Percentiles rank a stretch among this genome's conserved stretches.
phyloP scores from a whole-genome alignment of 2,888 invertebrate genomes.

The Polietes domitor region DNA sequence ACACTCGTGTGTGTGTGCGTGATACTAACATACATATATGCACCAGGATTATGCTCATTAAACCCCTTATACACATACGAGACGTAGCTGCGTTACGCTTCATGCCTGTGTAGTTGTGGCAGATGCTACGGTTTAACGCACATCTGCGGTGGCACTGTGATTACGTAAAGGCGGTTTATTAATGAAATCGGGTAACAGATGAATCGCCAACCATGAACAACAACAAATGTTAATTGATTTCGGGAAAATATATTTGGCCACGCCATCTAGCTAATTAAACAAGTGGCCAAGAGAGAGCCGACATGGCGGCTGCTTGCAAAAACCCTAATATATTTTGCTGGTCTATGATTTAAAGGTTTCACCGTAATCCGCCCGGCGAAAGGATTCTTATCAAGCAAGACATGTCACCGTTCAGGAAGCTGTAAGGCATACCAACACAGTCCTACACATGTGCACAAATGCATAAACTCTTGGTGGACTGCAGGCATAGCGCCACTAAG shows the following conservation, averaged over 20 bases:
- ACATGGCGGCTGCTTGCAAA: background rate
- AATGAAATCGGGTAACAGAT: constrained; percentile 31
- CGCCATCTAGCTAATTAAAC: constrained; percentile 2
- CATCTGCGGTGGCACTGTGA: constrained; percentile 52
- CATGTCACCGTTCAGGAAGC: background rate
- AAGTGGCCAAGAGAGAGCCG: background rate
- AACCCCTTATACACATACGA: background rate
- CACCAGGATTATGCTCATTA: constrained; percentile 17
- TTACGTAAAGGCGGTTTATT: constrained; percentile 55
- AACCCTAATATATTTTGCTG: background rate
- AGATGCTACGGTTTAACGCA: constrained; percentile 27
- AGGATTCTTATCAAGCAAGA: background rate
- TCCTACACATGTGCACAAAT: background rate
- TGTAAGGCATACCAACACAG: background rate
- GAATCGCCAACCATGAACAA: background rate
- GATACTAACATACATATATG: background rate
- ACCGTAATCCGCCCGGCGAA: background rate
- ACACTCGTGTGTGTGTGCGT: background rate
- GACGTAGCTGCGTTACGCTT: background rate
- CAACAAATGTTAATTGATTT: constrained; percentile 36
- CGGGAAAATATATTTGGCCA: background rate
- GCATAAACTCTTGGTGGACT: background rate
- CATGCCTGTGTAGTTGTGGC: constrained; percentile 27
- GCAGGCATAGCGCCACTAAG: no score
- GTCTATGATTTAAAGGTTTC: background rate